phyloP scores from a whole-genome alignment of 2,888 invertebrate genomes.

The Polyommatus iphigenia region DNA sequence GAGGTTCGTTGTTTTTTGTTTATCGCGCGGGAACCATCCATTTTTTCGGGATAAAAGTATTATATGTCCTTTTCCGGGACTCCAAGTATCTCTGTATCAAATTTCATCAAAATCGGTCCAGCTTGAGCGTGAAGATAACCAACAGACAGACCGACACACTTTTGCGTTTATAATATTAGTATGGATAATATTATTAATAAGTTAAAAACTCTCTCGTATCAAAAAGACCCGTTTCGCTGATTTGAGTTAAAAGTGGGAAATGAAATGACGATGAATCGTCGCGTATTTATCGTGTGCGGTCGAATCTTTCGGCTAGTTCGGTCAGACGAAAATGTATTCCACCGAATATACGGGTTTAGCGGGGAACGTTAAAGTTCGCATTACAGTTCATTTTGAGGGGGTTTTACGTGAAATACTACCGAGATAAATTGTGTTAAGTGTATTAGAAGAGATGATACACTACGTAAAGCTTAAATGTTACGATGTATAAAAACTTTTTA shows the following conservation, averaged over 20 bases:
- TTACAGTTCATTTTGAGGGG: background rate
- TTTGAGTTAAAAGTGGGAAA: background rate
- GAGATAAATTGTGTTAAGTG: background rate
- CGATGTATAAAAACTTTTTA: too few species aligned
- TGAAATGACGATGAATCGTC: background rate
- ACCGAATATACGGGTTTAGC: background rate
- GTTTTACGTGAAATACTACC: background rate
- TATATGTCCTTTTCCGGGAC: too few species aligned
- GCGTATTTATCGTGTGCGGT: conserved; percentile 13
- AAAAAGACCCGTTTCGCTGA: background rate
- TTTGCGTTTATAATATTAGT: too few species aligned
- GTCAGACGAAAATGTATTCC: background rate
- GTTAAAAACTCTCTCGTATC: too few species aligned
- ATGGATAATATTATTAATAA: too few species aligned
- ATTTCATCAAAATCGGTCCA: too few species aligned
- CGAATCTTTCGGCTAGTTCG: conserved; percentile 13
- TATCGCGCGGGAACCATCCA: too few species aligned
- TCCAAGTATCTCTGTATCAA: too few species aligned
- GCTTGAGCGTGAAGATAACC: too few species aligned
- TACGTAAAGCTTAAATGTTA: background rate
- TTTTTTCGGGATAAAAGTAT: too few species aligned
- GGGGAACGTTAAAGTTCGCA: background rate
- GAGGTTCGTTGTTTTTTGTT: too few species aligned
- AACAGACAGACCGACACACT: too few species aligned
- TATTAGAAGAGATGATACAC: background rate